Conservation (phyloP, 2,888 invertebrate species). For the Sphecodes monilicornis region DNA sequence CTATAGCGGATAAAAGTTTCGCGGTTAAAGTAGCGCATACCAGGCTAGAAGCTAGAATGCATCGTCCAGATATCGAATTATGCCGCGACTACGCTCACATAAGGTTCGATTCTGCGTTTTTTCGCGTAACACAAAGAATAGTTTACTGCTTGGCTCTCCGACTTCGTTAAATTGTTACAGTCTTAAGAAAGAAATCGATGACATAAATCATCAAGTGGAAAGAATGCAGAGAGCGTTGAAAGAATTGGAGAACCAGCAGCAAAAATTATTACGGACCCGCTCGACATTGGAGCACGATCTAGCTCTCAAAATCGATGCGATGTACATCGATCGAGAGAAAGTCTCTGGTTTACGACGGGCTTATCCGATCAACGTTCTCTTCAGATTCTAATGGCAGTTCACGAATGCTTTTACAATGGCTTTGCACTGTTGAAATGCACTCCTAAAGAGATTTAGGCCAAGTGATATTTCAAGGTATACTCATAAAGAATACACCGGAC, state of each 20-base stretch:
- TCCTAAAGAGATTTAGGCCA: constrained; percentile 63
- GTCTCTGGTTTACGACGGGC: constrained; percentile 96
- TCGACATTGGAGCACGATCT: constrained; percentile 94
- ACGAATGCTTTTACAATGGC: constrained; percentile 51
- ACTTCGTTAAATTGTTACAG: constrained; percentile 83
- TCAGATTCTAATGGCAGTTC: constrained; percentile 87
- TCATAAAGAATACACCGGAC: constrained; percentile 59
- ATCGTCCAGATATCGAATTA: constrained; percentile 95
- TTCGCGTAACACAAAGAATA: background rate
- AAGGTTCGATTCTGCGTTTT: constrained; percentile 85
- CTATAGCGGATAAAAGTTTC: constrained; percentile 94
- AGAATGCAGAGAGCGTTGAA: constrained; percentile 92
- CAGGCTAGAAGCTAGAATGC: constrained; percentile 94
- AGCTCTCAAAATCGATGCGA: constrained; percentile 93
- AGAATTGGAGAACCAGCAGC: constrained; percentile 94
- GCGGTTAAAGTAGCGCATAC: constrained; percentile 95
- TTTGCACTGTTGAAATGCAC: constrained; percentile 42
- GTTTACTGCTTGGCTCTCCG: background rate
- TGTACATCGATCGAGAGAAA: constrained; percentile 97
- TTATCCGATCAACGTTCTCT: constrained; percentile 94
- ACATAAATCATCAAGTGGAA: constrained; percentile 93
- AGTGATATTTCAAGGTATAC: constrained; percentile 53
- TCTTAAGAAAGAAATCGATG: constrained; percentile 93
- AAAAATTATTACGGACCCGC: constrained; percentile 92
- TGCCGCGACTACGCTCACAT: constrained; percentile 94